A percentile compares a stretch with the other conserved stretches of the same genome.
Conservation (phyloP, 2,797 vertebrate genomes). For the Hozukius guyotensis region DNA sequence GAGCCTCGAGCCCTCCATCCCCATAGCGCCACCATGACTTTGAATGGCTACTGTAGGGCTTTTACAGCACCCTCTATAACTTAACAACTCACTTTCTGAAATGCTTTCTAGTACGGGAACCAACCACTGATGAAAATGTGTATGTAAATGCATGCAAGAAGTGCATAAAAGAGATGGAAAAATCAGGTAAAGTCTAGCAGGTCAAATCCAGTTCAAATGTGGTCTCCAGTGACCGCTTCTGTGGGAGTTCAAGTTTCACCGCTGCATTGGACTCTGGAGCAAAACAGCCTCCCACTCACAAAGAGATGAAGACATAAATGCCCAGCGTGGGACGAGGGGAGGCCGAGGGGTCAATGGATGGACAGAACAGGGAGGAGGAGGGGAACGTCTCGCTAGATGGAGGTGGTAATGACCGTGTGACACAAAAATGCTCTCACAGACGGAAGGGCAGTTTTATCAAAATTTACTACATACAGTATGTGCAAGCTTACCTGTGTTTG, state of each 20-base stretch:
- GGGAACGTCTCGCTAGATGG: conserved; percentile 14
- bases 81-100: conserved; percentile 56
- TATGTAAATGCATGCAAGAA: neutral
- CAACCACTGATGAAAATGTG: conserved; percentile 3
- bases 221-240: conserved; percentile 45
- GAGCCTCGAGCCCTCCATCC: conserved; percentile 37
- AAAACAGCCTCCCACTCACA: conserved; percentile 59
- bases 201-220: conserved; percentile 72
- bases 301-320: conserved; percentile 64
- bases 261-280: conserved; percentile 17
- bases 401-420: conserved; percentile 63
- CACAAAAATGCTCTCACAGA: neutral
- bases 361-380: conserved; percentile 47
- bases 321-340: conserved; percentile 46
- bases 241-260: conserved; percentile 78
- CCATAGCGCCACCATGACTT: conserved; percentile 59
- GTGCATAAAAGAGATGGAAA: conserved; percentile 21
- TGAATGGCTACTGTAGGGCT: conserved; percentile 69
- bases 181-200: conserved; percentile 28
- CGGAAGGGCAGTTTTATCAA: neutral
- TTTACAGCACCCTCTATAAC: conserved; percentile 71
- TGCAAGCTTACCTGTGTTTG: neutral
- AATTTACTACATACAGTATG: neutral
- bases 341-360: conserved; percentile 54
- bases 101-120: conserved; percentile 5